Evolutionary conservation across 2,888 invertebrate species (phyloP).

Genomic region (Eudasyphora cyanicolor): DNA sequence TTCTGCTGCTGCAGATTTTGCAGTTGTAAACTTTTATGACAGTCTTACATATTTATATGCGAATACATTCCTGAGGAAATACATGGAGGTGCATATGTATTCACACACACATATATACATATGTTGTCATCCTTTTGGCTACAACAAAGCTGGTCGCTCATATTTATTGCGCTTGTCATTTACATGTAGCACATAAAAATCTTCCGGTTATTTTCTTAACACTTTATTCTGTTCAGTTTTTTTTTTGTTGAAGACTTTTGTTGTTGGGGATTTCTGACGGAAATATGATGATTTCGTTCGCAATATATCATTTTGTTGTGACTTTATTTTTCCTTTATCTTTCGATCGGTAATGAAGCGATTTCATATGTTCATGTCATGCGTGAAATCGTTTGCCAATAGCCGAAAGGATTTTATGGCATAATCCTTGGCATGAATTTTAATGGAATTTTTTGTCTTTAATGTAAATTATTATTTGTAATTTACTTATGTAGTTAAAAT

Average conservation of each 20-base stretch:
- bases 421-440: slow-evolving; percentile 16
- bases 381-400: background rate
- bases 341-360: background rate
- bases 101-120: background rate
- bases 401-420: slow-evolving; percentile 14
- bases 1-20: no score
- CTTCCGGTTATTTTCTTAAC: slow-evolving; percentile 21
- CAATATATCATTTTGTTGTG: slow-evolving; percentile 15
- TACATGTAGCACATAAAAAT: slow-evolving; percentile 8
- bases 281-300: slow-evolving; percentile 3
- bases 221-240: background rate
- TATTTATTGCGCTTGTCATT: background rate
- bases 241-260: background rate
- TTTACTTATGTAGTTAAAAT: background rate
- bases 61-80: background rate
- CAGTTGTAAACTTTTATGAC: background rate
- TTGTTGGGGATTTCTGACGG: no score
- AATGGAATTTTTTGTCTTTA: background rate
- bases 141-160: background rate
- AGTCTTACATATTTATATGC: background rate
- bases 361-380: slow-evolving; percentile 1
- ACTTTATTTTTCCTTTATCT: background rate
- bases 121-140: slow-evolving; percentile 10
- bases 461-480: background rate
- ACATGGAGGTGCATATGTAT: background rate